Percentiles rank a stretch among this genome's conserved stretches.
These are phyloP conservation scores for Psilopsiagon aurifrons DNA, from an alignment of 2,113 vertebrate genomes.

Conservation along the genomic window DNA sequence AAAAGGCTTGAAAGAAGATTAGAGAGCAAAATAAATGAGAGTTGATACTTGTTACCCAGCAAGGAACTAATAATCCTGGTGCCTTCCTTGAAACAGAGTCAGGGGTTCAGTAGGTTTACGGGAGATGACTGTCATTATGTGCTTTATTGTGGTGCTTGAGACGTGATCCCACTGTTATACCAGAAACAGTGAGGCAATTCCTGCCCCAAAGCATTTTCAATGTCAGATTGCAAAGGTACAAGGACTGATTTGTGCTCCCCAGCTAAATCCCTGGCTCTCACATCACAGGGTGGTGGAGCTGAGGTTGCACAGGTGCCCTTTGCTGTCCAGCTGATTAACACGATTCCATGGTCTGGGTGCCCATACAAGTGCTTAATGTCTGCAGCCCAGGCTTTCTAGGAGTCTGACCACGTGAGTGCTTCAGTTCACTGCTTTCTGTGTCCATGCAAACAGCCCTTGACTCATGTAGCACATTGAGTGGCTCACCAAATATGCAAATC, in stretches of 20 bases:
- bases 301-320: not conserved
- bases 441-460: not conserved
- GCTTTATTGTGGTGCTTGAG: not conserved
- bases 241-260: not conserved
- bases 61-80: not conserved
- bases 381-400: not conserved
- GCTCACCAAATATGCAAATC: not conserved
- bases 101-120: not conserved
- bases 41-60: not conserved
- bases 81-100: not conserved
- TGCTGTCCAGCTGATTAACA: not conserved
- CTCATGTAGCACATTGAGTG: not conserved
- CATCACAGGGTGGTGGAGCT: rapidly evolving
- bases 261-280: not conserved
- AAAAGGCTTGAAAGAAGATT: not conserved
- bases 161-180: not conserved
- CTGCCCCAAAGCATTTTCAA: not conserved
- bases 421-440: not conserved
- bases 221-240: not conserved
- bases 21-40: not conserved
- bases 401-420: not conserved
- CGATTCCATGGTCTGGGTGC: not conserved
- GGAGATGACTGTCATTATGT: not conserved
- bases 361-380: too few species aligned
- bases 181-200: not conserved